A percentile compares a stretch with the other conserved stretches of the same genome.
Conservation (phyloP, 30 jellyfish, hydroid and myxozoan species). For the Catostylus mosaicus region DNA sequence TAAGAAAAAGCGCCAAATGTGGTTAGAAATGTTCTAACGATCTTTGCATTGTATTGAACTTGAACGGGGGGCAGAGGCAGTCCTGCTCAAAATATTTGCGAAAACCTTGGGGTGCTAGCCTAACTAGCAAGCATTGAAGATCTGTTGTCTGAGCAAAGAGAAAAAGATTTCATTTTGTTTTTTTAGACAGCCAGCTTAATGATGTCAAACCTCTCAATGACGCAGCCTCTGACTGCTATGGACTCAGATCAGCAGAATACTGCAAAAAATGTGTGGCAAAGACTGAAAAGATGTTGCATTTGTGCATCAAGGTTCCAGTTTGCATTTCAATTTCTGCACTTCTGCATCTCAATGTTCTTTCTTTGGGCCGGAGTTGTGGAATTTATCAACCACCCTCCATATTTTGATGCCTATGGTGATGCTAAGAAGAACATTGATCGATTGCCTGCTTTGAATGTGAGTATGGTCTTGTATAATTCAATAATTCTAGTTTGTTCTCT, state of each 20-base stretch:
- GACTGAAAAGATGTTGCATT: neutral
- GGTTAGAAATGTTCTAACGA: no score
- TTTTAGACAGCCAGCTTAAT: neutral
- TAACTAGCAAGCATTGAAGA: no score
- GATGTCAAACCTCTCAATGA: slow-evolving; percentile 3
- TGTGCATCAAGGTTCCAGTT: slow-evolving; percentile 9
- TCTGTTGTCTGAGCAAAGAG: no score
- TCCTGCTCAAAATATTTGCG: no score
- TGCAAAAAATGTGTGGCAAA: neutral
- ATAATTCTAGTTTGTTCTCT: no score
- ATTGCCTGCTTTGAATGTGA: slow-evolving; percentile 75
- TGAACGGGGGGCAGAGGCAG: no score
- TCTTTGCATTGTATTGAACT: no score
- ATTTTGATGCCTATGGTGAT: slow-evolving; percentile 98
- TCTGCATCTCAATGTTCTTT: slow-evolving; percentile 63
- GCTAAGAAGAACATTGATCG: slow-evolving; percentile 48
- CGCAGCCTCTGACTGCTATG: slow-evolving; percentile 7
- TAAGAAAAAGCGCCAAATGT: no score
- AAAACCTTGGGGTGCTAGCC: no score
- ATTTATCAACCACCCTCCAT: slow-evolving; percentile 92
- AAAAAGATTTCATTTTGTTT: neutral
- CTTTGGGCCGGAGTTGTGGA: slow-evolving; percentile 91
- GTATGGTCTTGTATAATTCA: neutral
- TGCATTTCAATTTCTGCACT: slow-evolving; percentile 66
- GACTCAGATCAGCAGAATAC: neutral